A percentile compares a stretch with the other conserved stretches of the same genome.
phyloP scores from a whole-genome alignment of 1,140 invertebrate species.

The Calycopis cecrops region DNA sequence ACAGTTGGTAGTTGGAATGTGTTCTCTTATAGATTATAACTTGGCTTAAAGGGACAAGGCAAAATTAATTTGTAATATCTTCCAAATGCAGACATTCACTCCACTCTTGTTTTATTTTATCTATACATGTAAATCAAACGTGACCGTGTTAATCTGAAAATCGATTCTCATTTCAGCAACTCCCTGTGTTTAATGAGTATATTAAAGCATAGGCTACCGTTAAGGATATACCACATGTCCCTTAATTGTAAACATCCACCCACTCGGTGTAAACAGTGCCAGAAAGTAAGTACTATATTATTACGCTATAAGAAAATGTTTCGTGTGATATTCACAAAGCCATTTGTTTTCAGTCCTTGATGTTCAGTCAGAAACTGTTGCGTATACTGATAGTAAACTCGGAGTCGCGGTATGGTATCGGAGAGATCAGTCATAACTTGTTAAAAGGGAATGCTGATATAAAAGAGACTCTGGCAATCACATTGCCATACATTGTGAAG shows the following conservation, averaged over 20 bases:
- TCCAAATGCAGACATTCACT: too few relatives aligned
- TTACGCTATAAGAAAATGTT: not conserved
- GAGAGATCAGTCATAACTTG: constrained; percentile 75
- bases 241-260: constrained; percentile 51
- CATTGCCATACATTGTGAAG: constrained; percentile 75
- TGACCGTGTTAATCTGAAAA: constrained; percentile 1
- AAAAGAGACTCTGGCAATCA: constrained; percentile 69
- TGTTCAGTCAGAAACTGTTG: constrained; percentile 56
- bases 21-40: too few relatives aligned
- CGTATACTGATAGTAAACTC: constrained; percentile 64
- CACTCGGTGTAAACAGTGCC: constrained; percentile 60
- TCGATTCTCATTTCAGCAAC: constrained; percentile 45
- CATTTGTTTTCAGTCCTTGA: constrained; percentile 44
- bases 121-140: not conserved
- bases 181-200: constrained; percentile 58
- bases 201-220: constrained; percentile 50
- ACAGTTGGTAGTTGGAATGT: too few relatives aligned
- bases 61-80: too few relatives aligned
- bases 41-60: too few relatives aligned
- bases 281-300: constrained; percentile 50
- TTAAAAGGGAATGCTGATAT: constrained; percentile 57
- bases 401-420: constrained; percentile 73
- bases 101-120: too few relatives aligned
- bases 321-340: constrained; percentile 11
- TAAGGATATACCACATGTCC: constrained; percentile 57